Evolutionary conservation across 2,888 invertebrate species (phyloP).

Genomic region (Athrips mouffetella): DNA sequence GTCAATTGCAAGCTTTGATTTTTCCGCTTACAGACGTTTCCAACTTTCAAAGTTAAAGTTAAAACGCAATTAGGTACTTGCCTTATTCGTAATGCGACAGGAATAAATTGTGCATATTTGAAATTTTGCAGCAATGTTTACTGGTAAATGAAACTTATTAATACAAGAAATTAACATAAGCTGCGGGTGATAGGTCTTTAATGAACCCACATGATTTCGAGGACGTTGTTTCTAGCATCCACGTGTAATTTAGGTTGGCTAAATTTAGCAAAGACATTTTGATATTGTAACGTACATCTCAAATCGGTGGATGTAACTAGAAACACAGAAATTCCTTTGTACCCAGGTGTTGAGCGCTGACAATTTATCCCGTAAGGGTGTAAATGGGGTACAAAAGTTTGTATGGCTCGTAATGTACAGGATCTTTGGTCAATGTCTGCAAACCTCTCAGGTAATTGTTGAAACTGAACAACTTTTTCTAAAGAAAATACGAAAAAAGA

Average conservation of each 20-base stretch:
- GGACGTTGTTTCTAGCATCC: constrained; percentile 48
- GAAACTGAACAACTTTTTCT: too few relatives aligned
- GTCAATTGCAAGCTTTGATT: constrained; percentile 53
- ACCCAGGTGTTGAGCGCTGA: too few relatives aligned
- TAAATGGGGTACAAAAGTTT: too few relatives aligned
- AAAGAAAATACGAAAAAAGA: too few relatives aligned
- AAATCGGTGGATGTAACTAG: too few relatives aligned
- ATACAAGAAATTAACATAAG: constrained; percentile 57
- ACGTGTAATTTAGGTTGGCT: constrained; percentile 29
- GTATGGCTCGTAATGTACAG: too few relatives aligned
- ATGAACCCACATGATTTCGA: constrained; percentile 60
- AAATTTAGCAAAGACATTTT: constrained; percentile 28
- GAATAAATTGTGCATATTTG: constrained; percentile 41
- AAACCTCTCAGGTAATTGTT: too few relatives aligned
- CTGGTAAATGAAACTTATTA: constrained; percentile 41
- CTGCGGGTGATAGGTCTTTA: constrained; percentile 64
- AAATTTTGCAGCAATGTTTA: constrained; percentile 44
- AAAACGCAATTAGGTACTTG: constrained; percentile 30
- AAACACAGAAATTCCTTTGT: too few relatives aligned
- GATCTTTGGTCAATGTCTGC: too few relatives aligned
- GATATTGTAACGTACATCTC: too few relatives aligned
- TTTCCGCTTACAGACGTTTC: constrained; percentile 42
- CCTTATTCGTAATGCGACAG: constrained; percentile 22
- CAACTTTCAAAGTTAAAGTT: constrained; percentile 25
- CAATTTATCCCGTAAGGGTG: too few relatives aligned